Base-by-base conservation (phyloP, 2,113 vertebrate species). In the Calidris pygmaea region DNA sequence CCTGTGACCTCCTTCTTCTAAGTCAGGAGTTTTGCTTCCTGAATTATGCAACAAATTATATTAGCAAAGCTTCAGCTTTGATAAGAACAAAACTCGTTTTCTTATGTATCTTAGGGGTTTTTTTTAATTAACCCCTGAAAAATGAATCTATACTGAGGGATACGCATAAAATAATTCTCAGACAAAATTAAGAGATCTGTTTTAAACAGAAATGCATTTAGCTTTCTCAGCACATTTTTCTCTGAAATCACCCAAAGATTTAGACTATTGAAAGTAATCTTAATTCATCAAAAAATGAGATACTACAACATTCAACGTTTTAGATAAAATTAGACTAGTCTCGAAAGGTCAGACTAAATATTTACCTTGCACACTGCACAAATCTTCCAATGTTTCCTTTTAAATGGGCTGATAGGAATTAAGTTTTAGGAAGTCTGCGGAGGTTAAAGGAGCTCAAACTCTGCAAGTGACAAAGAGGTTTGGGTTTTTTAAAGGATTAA, bases 11-110 rank as follows among this genome's bases (percentile, higher is more conserved):
- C 79, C 41, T 89, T 26, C 62, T 91, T 50, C 89, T 55, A 71
- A 95, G 41, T 63, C 86, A 89, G 86, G 93, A 66, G 63, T 95
- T 95, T 71, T 89, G 14, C 73, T 91, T 95, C 91, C 68, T 10
- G 73, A 90, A 72, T 95, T 89, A 90, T 56, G 76, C 86, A 96
- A 95, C 37, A n/a, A 37, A 78, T 74, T 35, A 77, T 17, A 63
- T 74, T 47, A 93, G 68, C 73, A 89, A 81, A 78, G 52, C 65
- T 84, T 90, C 89, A 90, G 32, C 41, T 90, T 50, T 34, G 34
- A 26, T 68, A 83, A 89, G n/a, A 67, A 18, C 32, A 74, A 81
- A 90, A 63, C 29, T 52, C 90, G 50, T 34, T 90, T 85, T n/a
- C 34, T 81, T 50, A 43, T 7, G 30, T 63, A 71, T 21, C 39